Evolutionary conservation across 2,888 invertebrate species (phyloP).

Genomic region (Tachina grossa): DNA sequence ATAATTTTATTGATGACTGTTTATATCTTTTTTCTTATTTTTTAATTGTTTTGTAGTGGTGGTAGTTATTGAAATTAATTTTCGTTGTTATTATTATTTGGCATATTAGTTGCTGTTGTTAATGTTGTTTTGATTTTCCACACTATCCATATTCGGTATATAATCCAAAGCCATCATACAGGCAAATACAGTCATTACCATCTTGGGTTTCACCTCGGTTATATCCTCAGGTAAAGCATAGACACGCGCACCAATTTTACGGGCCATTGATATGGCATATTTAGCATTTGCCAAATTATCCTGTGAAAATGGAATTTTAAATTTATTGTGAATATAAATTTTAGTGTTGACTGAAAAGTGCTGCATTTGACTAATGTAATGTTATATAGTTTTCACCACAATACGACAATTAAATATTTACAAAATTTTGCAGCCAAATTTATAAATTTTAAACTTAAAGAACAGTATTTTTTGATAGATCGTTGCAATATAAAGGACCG

Average conservation of each 20-base stretch:
- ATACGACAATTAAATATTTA: no score
- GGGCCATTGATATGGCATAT: constrained; percentile 98
- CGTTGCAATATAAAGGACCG: no score
- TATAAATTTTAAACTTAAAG: no score
- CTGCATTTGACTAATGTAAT: constrained; percentile 74
- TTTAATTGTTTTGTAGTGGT: constrained; percentile 49
- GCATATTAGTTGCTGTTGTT: constrained; percentile 74
- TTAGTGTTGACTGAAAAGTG: no score
- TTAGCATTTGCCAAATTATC: constrained; percentile 98
- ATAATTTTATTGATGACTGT: constrained; percentile 60
- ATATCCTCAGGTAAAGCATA: constrained; percentile 99
- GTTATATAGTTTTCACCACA: no score
- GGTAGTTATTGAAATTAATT: constrained; percentile 52
- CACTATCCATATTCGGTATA: constrained; percentile 91
- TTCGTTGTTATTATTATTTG: constrained; percentile 70
- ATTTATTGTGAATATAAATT: background rate
- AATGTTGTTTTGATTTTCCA: constrained; percentile 81
- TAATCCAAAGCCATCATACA: constrained; percentile 99
- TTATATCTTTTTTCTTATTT: constrained; percentile 45
- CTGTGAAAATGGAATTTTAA: constrained; percentile 83
- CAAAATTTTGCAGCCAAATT: no score
- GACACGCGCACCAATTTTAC: constrained; percentile 98
- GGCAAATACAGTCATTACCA: constrained; percentile 99
- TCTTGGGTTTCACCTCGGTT: constrained; percentile 98
- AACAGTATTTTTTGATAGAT: no score